Percentiles rank a stretch among this genome's conserved stretches.
These are phyloP conservation scores for Crenichthys baileyi DNA, from an alignment of 2,797 vertebrate species.

Conservation along the genomic window DNA sequence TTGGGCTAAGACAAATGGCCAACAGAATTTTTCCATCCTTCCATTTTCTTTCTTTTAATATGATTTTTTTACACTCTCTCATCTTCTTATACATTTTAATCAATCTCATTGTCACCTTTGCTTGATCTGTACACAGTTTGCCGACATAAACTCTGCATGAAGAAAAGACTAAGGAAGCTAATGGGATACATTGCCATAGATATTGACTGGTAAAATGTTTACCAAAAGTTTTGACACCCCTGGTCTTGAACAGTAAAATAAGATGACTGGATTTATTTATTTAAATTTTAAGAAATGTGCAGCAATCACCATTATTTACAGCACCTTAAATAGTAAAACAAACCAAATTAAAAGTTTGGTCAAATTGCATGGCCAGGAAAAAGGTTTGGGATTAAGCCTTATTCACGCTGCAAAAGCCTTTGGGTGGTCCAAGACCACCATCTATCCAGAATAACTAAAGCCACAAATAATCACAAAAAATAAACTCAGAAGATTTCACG, in stretches of 20 bases:
- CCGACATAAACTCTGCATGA: neutral
- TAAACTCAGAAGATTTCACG: neutral
- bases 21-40: constrained; percentile 28
- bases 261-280: neutral
- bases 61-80: neutral
- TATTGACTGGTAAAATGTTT: neutral
- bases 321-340: neutral
- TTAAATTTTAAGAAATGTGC: neutral
- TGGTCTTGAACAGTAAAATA: no score
- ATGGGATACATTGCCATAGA: neutral
- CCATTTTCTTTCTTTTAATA: neutral
- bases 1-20: constrained; percentile 59
- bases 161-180: neutral
- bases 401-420: neutral
- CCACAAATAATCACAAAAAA: neutral
- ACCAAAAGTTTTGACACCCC: no score
- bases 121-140: neutral
- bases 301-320: neutral
- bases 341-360: neutral
- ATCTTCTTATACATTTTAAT: neutral
- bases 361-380: neutral
- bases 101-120: neutral
- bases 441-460: neutral
- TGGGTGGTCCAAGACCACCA: neutral
- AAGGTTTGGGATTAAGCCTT: neutral